Percentiles rank a stretch among this genome's conserved stretches.
Evolutionary conservation across 2,113 vertebrate genomes (phyloP).

Genomic region (Barbus barbus): DNA sequence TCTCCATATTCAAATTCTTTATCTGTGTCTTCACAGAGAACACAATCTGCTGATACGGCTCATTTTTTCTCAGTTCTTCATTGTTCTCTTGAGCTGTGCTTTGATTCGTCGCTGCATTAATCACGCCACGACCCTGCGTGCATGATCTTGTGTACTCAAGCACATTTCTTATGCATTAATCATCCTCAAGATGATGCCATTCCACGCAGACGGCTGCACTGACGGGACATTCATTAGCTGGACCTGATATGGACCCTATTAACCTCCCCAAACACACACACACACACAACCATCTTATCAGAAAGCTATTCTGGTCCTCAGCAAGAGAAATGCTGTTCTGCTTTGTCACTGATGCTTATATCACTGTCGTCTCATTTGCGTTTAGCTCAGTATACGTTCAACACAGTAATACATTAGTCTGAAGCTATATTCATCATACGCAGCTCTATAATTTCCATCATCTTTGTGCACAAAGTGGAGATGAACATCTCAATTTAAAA

Average conservation of each 20-base stretch:
- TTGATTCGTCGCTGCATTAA: conserved; percentile 45
- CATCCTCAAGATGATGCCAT: conserved; percentile 1
- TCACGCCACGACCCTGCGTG: not conserved
- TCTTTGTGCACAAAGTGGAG: not conserved
- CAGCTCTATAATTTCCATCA: not conserved
- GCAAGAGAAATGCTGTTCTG: not conserved
- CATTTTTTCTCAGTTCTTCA: not conserved
- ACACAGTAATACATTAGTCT: not conserved
- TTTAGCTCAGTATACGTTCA: not conserved
- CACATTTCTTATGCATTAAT: conserved; percentile 22
- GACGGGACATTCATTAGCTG: not conserved
- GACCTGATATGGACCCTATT: not conserved
- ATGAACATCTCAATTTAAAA: not conserved
- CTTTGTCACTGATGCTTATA: not conserved
- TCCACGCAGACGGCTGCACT: not conserved
- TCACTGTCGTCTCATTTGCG: not conserved
- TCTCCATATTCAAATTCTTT: conserved; percentile 41
- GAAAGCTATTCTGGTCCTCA: not conserved
- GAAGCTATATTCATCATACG: not conserved
- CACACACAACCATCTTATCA: not conserved
- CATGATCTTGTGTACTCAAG: conserved; percentile 11
- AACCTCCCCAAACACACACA: not conserved
- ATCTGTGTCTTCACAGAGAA: conserved; percentile 18
- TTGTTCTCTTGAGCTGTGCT: conserved; percentile 21
- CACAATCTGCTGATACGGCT: conserved; percentile 36